Conservation (phyloP, 2,113 vertebrate species). For the Lichenostomus cassidix region DNA sequence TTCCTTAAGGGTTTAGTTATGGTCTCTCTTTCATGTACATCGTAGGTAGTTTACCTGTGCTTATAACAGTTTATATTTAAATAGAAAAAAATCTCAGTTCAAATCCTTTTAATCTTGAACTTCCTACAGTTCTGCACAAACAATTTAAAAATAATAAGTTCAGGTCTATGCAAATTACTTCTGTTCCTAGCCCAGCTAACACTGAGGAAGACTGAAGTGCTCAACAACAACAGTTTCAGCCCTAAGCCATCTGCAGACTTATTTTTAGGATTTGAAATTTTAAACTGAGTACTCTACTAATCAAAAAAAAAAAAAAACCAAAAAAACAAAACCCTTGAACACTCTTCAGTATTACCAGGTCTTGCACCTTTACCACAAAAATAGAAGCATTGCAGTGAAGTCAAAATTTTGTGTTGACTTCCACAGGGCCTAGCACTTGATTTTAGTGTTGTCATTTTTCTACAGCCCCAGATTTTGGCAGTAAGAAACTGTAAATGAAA, state of each 20-base stretch:
- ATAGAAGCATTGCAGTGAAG: neutral
- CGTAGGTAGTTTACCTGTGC: neutral
- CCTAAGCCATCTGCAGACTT: neutral
- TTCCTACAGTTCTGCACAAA: neutral
- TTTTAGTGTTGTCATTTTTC: neutral
- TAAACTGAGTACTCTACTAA: neutral
- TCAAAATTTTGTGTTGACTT: neutral
- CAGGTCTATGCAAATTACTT: neutral
- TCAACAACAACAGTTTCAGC: neutral
- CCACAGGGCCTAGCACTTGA: neutral
- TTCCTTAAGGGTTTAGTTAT: neutral
- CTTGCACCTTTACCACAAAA: neutral
- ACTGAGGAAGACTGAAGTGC: neutral
- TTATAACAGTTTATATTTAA: neutral
- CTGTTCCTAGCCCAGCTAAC: neutral
- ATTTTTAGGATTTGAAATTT: neutral
- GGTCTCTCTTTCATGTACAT: neutral
- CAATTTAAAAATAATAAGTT: neutral
- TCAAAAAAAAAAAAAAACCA: neutral
- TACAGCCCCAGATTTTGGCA: neutral
- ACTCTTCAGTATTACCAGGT: neutral
- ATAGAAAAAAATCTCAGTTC: neutral
- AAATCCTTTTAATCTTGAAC: neutral
- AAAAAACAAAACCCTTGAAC: neutral
- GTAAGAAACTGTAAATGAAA: neutral